Conservation (phyloP, 1,140 invertebrate genomes). For the Scaptomyza graminum region DNA sequence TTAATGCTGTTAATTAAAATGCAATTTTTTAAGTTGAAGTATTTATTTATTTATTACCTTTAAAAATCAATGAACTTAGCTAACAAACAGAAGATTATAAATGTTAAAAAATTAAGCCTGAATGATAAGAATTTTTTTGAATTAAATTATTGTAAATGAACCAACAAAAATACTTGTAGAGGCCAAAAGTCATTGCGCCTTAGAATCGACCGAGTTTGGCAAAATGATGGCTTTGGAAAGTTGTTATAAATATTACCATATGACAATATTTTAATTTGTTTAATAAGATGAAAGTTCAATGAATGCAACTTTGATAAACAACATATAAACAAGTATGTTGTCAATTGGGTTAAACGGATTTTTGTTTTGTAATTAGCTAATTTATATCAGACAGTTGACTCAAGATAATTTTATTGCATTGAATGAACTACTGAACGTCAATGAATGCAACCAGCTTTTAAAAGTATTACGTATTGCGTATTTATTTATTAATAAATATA, state of each 20-base stretch:
- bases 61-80: too few relatives aligned
- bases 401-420: not conserved
- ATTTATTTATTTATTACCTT: too few relatives aligned
- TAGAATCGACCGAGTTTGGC: too few relatives aligned
- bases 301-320: not conserved
- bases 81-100: too few relatives aligned
- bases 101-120: too few relatives aligned
- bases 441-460: not conserved
- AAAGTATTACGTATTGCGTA: too few relatives aligned
- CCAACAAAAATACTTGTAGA: too few relatives aligned
- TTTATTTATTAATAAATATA: not conserved
- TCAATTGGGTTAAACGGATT: not conserved
- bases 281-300: constrained; percentile 1
- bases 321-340: not conserved
- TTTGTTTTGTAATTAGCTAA: not conserved
- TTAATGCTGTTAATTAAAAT: constrained; percentile 3
- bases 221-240: too few relatives aligned
- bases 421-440: not conserved
- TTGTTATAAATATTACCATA: too few relatives aligned
- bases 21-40: not conserved
- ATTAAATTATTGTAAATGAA: too few relatives aligned
- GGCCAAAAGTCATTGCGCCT: too few relatives aligned
- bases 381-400: not conserved
- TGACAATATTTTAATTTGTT: not conserved
- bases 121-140: too few relatives aligned